A percentile compares a stretch with the other conserved stretches of the same genome.
Evolutionary conservation across 2,797 vertebrate species (phyloP).

Genomic region (Onychomys arenicola): DNA sequence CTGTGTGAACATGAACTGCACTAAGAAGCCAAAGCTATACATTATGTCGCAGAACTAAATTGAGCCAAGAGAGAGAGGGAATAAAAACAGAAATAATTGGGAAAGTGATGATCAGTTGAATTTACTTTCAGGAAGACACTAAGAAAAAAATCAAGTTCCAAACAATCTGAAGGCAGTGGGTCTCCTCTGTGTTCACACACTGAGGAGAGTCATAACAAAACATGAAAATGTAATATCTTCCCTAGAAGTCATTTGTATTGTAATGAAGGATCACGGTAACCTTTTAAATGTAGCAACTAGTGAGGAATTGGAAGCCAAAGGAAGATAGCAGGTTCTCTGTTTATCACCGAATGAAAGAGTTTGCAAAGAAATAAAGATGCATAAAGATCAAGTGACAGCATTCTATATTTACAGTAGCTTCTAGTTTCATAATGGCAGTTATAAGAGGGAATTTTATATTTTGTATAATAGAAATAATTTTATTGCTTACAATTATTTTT

Average conservation of each 20-base stretch:
- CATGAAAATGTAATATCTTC: not conserved
- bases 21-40: not conserved
- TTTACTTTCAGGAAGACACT: constrained; percentile 30
- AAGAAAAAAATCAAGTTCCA: not conserved
- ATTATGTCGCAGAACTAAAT: not conserved
- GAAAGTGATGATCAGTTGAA: not conserved
- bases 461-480: constrained; percentile 39
- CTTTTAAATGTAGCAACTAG: constrained; percentile 32
- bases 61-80: not conserved
- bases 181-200: not conserved
- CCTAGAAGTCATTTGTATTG: not conserved
- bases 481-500: not conserved
- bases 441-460: constrained; percentile 18
- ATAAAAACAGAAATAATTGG: not conserved
- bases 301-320: not conserved
- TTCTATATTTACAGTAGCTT: not conserved
- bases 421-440: not conserved
- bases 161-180: not conserved
- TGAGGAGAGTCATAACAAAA: not conserved
- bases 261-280: not conserved
- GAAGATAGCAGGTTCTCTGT: not conserved
- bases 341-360: not conserved
- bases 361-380: not conserved
- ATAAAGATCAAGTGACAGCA: constrained; percentile 13
- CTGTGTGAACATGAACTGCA: not conserved